phyloP scores from a whole-genome alignment of 2,797 vertebrate genomes.

The Enoplosus armatus region DNA sequence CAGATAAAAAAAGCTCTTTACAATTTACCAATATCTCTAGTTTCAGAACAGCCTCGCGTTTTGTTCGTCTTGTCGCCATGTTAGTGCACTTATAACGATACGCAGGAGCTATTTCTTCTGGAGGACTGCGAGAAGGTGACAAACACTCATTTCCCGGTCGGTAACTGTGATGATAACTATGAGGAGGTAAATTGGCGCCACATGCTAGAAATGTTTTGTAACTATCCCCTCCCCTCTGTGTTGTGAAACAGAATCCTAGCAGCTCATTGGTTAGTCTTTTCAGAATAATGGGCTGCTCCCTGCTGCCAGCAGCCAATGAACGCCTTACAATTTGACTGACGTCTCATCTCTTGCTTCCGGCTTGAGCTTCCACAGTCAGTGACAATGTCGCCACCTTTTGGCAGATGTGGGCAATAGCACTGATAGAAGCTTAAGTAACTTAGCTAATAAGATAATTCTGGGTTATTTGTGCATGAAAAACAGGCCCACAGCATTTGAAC shows the following conservation, averaged over 20 bases:
- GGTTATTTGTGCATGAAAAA: not conserved
- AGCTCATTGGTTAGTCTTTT: slow-evolving; percentile 47
- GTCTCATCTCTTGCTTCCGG: rapidly evolving
- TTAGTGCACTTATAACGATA: rapidly evolving
- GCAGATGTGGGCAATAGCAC: not conserved
- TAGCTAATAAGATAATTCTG: not conserved
- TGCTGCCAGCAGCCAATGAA: slow-evolving; percentile 23
- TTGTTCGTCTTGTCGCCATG: slow-evolving; percentile 46
- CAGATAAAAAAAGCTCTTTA: too few relatives aligned
- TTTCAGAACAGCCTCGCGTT: slow-evolving; percentile 17
- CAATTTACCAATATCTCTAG: slow-evolving; percentile 20
- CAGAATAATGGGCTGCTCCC: not conserved
- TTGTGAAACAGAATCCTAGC: slow-evolving; percentile 44
- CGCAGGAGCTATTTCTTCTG: rapidly evolving
- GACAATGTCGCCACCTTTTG: slow-evolving; percentile 22
- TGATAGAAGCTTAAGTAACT: not conserved
- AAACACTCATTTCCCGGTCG: not conserved
- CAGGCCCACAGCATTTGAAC: not conserved
- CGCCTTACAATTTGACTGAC: not conserved
- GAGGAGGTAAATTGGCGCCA: slow-evolving; percentile 43
- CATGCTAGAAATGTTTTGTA: slow-evolving; percentile 58
- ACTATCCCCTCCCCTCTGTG: slow-evolving; percentile 31
- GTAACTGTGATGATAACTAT: rapidly evolving
- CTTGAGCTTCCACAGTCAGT: not conserved
- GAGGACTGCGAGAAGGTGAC: rapidly evolving